Conservation (phyloP, 1,140 invertebrate species). For the Cherax destructor region DNA sequence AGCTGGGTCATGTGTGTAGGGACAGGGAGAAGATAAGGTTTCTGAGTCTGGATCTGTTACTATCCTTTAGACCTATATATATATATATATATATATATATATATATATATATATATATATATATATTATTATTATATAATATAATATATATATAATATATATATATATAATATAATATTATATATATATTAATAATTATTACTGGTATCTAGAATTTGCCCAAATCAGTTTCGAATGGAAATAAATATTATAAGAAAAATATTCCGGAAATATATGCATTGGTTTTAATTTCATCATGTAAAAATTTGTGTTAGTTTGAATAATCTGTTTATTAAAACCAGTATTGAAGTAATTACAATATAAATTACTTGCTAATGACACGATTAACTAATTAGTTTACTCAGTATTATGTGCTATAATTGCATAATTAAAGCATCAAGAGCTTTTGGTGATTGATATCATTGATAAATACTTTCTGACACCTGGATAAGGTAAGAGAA, state of each 20-base stretch:
- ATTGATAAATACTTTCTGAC: no score
- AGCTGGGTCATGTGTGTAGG: not conserved
- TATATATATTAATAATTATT: no score
- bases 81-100: no score
- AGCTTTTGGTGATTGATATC: not conserved
- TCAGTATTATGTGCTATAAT: not conserved
- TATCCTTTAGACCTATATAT: no score
- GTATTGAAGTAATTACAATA: not conserved
- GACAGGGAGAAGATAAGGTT: not conserved
- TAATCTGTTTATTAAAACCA: not conserved
- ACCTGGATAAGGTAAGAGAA: not conserved
- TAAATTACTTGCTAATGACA: not conserved
- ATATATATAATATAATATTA: no score
- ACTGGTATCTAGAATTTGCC: no score
- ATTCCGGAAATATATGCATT: not conserved
- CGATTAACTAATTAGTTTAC: not conserved
- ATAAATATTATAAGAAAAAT: no score
- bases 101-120: no score
- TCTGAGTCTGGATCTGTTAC: no score
- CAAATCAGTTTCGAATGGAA: no score
- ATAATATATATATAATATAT: no score
- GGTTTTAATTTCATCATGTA: not conserved
- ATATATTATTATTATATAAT: no score
- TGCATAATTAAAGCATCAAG: not conserved
- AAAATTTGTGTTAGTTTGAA: not conserved